A percentile compares a stretch with the other conserved stretches of the same genome.
Conservation (phyloP, 53 echinoderm and acorn worm species). For the Echinometra lucunter region DNA sequence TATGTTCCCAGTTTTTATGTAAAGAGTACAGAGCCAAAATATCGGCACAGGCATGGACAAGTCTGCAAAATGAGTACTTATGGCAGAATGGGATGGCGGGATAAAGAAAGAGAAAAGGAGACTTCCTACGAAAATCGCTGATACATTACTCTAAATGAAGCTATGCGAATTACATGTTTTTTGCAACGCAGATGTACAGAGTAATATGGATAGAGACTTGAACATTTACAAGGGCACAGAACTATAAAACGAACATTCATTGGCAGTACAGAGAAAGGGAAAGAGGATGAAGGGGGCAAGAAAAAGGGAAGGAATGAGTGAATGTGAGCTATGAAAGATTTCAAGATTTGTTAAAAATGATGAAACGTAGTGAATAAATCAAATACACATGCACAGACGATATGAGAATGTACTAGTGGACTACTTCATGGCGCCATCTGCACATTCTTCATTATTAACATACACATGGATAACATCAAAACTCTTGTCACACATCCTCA, state of each 20-base stretch:
- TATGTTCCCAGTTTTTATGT: neutral
- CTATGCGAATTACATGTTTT: no score
- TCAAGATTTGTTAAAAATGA: neutral
- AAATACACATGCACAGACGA: neutral
- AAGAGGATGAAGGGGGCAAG: neutral
- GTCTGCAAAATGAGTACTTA: neutral
- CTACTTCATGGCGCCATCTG: neutral
- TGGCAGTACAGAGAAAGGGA: neutral
- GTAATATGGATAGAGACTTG: no score
- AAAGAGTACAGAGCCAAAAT: neutral
- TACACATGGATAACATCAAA: neutral
- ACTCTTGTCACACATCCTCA: neutral
- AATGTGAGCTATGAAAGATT: neutral
- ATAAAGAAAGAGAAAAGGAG: neutral
- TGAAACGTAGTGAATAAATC: neutral
- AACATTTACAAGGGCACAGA: no score
- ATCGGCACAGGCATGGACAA: neutral
- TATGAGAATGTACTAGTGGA: neutral
- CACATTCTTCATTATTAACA: neutral
- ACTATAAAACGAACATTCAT: no score
- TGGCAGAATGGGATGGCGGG: neutral
- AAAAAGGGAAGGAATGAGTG: neutral
- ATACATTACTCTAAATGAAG: no score
- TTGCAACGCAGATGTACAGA: no score
- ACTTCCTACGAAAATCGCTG: no score